Evolutionary conservation across 2,113 vertebrate species (phyloP).

Genomic region (Mungos mungo): DNA sequence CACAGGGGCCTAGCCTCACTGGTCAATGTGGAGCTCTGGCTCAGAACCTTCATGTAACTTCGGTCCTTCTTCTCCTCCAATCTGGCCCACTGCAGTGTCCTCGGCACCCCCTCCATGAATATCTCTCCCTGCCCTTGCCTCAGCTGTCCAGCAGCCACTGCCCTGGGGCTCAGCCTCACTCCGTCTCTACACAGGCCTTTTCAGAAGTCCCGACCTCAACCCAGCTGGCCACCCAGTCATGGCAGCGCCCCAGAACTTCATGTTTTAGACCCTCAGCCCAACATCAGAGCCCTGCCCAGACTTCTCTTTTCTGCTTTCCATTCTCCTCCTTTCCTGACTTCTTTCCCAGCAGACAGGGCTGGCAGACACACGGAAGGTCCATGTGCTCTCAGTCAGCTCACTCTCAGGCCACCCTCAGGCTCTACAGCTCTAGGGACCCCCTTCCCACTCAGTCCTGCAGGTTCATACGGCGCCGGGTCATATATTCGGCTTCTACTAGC

Average conservation of each 20-base stretch:
- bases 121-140: not conserved
- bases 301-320: not conserved
- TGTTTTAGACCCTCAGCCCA: not conserved
- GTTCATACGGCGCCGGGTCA: not conserved
- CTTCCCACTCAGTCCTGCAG: not conserved
- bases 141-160: rapidly evolving
- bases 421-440: not conserved
- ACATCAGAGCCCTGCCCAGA: not conserved
- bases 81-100: not conserved
- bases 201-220: not conserved
- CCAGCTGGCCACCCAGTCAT: not conserved
- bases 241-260: not conserved
- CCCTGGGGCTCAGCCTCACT: not conserved
- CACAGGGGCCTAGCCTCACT: not conserved
- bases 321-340: not conserved
- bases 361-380: not conserved
- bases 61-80: not conserved
- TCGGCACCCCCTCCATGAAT: rapidly evolving
- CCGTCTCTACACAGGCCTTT: not conserved
- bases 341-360: not conserved
- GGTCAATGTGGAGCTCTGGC: not conserved
- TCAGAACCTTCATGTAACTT: not conserved
- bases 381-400: not conserved
- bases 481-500: not conserved
- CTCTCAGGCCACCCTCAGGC: too few relatives aligned